Evolutionary conservation across 2,888 invertebrate species (phyloP).

Genomic region (Eupithecia dodoneata): DNA sequence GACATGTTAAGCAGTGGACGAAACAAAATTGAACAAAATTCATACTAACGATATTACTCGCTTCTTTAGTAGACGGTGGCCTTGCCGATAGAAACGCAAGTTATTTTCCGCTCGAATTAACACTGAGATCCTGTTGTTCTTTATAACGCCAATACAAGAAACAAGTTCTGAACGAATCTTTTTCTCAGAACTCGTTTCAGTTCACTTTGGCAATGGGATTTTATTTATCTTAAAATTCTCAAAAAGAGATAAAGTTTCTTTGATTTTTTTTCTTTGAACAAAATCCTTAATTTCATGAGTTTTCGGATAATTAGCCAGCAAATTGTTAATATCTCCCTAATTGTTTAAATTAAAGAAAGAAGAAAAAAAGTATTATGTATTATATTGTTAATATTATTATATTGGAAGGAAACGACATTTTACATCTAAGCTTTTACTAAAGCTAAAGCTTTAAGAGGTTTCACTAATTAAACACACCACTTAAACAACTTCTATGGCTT

Average conservation of each 20-base stretch:
- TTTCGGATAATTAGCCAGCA: neutral
- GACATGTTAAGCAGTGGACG: no score
- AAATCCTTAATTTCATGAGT: neutral
- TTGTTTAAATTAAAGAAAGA: neutral
- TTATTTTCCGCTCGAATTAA: constrained; percentile 63
- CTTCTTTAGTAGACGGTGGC: constrained; percentile 1
- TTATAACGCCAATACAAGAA: constrained; percentile 39
- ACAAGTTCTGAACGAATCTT: constrained; percentile 28
- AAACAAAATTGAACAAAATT: no score
- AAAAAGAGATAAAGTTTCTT: neutral
- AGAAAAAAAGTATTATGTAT: no score
- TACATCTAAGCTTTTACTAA: neutral
- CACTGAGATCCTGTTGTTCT: constrained; percentile 46
- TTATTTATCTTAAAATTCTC: constrained; percentile 1
- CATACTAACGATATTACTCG: no score
- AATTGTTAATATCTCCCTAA: neutral
- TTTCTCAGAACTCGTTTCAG: constrained; percentile 20
- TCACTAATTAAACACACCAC: neutral
- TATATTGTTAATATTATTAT: no score
- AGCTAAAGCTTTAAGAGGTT: no score
- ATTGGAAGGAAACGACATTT: no score
- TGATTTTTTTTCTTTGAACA: neutral
- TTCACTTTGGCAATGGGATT: neutral
- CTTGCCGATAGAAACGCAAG: constrained; percentile 13
- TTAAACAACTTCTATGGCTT: neutral